Evolutionary conservation across 30 jellyfish, hydroid and myxozoan species (phyloP).

Genomic region (Sanderia malayensis): DNA sequence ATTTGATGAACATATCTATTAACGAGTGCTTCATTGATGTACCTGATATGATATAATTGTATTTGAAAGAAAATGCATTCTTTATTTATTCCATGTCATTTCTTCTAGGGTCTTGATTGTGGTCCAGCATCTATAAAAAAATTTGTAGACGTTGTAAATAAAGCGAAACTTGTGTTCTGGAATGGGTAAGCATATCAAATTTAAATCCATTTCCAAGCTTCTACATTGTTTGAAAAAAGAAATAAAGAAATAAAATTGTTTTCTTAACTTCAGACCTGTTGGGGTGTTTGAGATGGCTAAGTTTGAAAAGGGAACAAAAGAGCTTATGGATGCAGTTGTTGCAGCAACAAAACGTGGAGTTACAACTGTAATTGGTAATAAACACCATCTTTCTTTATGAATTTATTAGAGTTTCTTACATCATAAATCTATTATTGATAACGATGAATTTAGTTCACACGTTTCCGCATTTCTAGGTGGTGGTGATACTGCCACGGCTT

Average conservation of each 20-base stretch:
- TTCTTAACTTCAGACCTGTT: conserved; percentile 70
- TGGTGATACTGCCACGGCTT: conserved; percentile 99
- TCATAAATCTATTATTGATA: too few species aligned
- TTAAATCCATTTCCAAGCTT: too few species aligned
- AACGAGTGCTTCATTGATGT: too few species aligned
- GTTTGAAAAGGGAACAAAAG: conserved; percentile 88
- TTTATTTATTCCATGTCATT: too few species aligned
- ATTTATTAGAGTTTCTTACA: too few species aligned
- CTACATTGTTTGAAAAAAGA: too few species aligned
- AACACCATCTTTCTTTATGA: too few species aligned
- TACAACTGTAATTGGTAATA: conserved; percentile 91
- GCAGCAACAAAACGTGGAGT: conserved; percentile 85
- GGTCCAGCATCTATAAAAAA: conserved; percentile 81
- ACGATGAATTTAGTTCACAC: too few species aligned
- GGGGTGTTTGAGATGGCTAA: conserved; percentile 95
- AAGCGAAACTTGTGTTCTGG: conserved; percentile 85
- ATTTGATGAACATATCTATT: too few species aligned
- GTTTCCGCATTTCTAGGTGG: conserved; percentile 74
- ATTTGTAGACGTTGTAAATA: conserved; percentile 52
- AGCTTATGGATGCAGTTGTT: conserved; percentile 78
- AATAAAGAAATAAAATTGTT: not conserved
- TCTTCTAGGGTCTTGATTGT: conserved; percentile 85
- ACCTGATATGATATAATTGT: too few species aligned
- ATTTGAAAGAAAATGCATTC: too few species aligned
- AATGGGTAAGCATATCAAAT: conserved; percentile 96